Evolutionary conservation across 2,888 invertebrate genomes (phyloP).

Genomic region (Andricus quercusramuli): DNA sequence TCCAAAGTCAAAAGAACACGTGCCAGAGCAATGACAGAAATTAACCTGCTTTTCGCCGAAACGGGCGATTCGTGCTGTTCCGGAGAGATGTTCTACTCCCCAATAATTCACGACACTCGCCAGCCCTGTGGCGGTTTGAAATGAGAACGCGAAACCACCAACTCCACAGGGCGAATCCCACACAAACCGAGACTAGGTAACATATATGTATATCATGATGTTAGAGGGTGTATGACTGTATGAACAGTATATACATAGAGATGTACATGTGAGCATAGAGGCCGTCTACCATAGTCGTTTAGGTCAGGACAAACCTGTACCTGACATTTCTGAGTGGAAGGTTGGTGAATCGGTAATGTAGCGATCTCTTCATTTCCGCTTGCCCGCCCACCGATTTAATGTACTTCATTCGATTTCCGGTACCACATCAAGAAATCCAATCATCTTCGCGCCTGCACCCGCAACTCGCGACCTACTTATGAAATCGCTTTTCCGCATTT

Average conservation of each 20-base stretch:
- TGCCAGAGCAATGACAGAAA: slow-evolving; percentile 16
- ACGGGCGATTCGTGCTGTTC: slow-evolving; percentile 35
- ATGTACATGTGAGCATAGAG: neutral
- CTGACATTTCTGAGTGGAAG: slow-evolving; percentile 6
- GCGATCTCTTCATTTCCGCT: slow-evolving; percentile 39
- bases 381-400: slow-evolving; percentile 28
- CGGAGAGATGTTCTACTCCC: slow-evolving; percentile 34
- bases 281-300: neutral
- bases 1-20: neutral
- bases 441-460: slow-evolving; percentile 26
- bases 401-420: slow-evolving; percentile 42
- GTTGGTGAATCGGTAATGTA: slow-evolving; percentile 22
- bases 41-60: slow-evolving; percentile 23
- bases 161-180: slow-evolving; percentile 35
- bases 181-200: slow-evolving; percentile 16
- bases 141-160: slow-evolving; percentile 40
- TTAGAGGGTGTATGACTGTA: neutral
- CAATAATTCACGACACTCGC: slow-evolving; percentile 43
- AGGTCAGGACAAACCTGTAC: slow-evolving; percentile 5
- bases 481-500: slow-evolving; percentile 35
- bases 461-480: slow-evolving; percentile 22
- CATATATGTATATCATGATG: neutral
- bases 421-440: slow-evolving; percentile 32
- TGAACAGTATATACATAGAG: neutral
- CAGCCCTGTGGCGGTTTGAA: slow-evolving; percentile 38